These are phyloP conservation scores for Cynocephalus volans DNA, from an alignment of 2,113 vertebrate species.

Conservation along the genomic window DNA sequence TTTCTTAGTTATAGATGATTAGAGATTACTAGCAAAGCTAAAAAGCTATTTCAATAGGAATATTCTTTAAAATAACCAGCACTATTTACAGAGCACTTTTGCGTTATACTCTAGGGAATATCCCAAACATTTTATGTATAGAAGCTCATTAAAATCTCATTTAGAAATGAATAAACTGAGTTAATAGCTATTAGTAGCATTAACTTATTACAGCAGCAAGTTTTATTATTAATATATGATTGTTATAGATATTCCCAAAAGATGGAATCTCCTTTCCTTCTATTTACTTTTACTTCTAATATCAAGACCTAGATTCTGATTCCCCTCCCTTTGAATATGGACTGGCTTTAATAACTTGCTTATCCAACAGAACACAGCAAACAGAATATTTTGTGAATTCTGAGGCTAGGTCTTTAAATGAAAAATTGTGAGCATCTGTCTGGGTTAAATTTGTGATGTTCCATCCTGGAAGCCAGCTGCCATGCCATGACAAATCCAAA, in stretches of 20 bases:
- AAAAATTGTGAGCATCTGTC: not conserved
- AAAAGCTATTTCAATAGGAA: not conserved
- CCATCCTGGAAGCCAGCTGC: not conserved
- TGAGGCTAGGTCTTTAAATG: not conserved
- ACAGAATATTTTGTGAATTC: not conserved
- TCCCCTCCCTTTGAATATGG: not conserved
- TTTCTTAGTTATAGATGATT: slow-evolving; percentile 13
- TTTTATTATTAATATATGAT: not conserved
- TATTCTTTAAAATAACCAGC: slow-evolving; percentile 40
- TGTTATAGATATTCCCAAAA: not conserved
- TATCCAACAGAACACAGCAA: not conserved
- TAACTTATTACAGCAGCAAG: not conserved
- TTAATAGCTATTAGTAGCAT: not conserved
- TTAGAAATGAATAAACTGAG: not conserved
- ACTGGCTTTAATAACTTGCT: not conserved
- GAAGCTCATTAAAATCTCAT: not conserved
- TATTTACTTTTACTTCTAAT: not conserved
- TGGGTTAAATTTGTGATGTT: not conserved
- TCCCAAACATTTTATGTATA: not conserved
- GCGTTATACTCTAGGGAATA: not conserved
- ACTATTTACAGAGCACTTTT: not conserved
- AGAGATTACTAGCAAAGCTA: not conserved
- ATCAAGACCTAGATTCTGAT: not conserved
- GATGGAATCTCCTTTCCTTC: not conserved
- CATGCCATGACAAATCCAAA: not conserved